Conservation (phyloP, 2,888 invertebrate genomes). For the Lepidocyrtinus sp. region DNA sequence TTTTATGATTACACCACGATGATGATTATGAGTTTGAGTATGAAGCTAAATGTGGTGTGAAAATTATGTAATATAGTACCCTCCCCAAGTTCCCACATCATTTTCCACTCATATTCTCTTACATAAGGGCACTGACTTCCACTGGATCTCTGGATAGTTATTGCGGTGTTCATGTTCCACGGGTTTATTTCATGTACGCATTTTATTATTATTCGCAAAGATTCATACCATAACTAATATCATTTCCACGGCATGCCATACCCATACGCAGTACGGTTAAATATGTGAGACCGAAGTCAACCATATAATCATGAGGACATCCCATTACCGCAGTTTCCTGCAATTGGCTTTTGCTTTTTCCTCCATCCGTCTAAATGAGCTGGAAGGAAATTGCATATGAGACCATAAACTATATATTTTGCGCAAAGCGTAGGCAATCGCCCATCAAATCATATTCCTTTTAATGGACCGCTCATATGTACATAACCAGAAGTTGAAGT, state of each 20-base stretch:
- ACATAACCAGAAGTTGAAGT: conserved; percentile 21
- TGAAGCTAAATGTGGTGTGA: conserved; percentile 17
- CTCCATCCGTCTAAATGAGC: background rate
- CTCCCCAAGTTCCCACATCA: no score
- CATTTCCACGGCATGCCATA: background rate
- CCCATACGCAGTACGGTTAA: background rate
- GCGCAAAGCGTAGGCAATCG: no score
- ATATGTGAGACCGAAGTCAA: conserved; percentile 32
- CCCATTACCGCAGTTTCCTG: conserved; percentile 53
- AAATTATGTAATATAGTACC: no score
- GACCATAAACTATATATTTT: conserved; percentile 8
- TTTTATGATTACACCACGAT: conserved; percentile 28
- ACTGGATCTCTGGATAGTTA: no score
- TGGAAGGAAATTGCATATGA: background rate
- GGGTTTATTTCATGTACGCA: background rate
- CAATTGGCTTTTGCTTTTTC: conserved; percentile 53
- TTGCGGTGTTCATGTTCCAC: no score
- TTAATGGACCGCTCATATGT: no score
- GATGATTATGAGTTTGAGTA: conserved; percentile 32
- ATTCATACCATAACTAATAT: background rate
- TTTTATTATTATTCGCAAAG: background rate
- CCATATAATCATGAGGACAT: conserved; percentile 54
- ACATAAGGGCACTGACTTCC: no score
- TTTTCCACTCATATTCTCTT: no score
- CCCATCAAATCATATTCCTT: no score